Evolutionary conservation across 2,113 vertebrate genomes (phyloP), one percentile per base, ranked within the genome.

Genomic region (Trematomus loennbergii): DNA sequence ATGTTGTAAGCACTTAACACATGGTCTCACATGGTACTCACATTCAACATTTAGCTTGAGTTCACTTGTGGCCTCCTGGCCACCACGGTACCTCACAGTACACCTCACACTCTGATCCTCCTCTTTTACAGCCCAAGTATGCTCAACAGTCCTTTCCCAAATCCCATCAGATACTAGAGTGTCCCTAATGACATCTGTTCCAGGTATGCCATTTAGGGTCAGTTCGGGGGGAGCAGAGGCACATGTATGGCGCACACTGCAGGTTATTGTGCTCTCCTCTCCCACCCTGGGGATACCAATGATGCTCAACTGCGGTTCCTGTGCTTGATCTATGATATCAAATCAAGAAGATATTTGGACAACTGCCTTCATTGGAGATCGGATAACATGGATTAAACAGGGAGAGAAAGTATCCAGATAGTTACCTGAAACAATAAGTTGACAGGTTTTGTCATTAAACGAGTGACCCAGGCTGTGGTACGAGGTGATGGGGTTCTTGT

Each of bases 241-340:
- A 76, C 93, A 93, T 25, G 89, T 33, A 5, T 94, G 78, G 11
- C 1, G 66, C 9, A 89, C 90, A 62, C 45, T 90, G 65, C 91
- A 93, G 54, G 81, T 81, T 15, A 93, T 80, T 68, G 9, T 91
- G 61, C 84, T 79, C 76, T 88, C 36, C 46, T 84, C 67, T 65
- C 84, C 93, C 45, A 91, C 88, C 45, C 54, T 81, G 29, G 82
- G 89, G 59, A 84, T 53, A 20, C 64, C 85, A n/a, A 18, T 72
- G 52, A 89, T 53, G 29, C 9, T 87, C 17, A 94, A 12, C 48
- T 91, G 64, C 7, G 91, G 93, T 25, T 82, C 66, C 57, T 83
- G 50, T 43, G 81, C 87, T 62, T 49, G 29, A 0, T 91, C 93
- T 94, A 36, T 16, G 17, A 69, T 62, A 76, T 52, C 11, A 82